Percentiles rank a stretch among this genome's conserved stretches.
Evolutionary conservation across 2,888 invertebrate species (phyloP).

Genomic region (Cordilura impudica): DNA sequence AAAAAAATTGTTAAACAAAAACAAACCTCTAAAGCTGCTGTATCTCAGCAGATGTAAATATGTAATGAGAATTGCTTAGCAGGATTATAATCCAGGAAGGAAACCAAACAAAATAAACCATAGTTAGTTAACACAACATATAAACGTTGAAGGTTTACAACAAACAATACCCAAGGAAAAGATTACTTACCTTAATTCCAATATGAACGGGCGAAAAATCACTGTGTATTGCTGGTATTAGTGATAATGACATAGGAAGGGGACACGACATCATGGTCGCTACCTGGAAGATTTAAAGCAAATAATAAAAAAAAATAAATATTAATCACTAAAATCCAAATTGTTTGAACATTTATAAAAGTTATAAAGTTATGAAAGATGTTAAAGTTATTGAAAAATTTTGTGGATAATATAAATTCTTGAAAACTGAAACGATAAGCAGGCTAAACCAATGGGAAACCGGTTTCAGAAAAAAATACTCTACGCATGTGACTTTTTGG

Average conservation of each 20-base stretch:
- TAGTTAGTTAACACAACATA: neutral
- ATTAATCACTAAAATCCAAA: too few relatives aligned
- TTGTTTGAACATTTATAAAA: too few relatives aligned
- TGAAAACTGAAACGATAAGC: too few relatives aligned
- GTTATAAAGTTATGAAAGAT: too few relatives aligned
- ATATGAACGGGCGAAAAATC: conserved; percentile 78
- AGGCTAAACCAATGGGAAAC: too few relatives aligned
- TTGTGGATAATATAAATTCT: too few relatives aligned
- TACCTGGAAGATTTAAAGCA: conserved; percentile 71
- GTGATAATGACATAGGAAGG: conserved; percentile 78
- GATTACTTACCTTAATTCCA: conserved; percentile 78
- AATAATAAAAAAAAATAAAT: conserved; percentile 26
- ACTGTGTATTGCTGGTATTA: conserved; percentile 78
- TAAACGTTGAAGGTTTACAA: too few relatives aligned
- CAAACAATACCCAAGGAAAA: neutral
- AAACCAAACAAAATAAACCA: neutral
- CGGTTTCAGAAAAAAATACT: too few relatives aligned
- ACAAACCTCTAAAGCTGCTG: conserved; percentile 11
- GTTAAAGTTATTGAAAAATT: too few relatives aligned
- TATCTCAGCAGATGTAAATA: too few relatives aligned
- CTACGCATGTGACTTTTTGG: too few relatives aligned
- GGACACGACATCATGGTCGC: conserved; percentile 79
- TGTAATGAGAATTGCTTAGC: neutral
- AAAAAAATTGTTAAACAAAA: conserved; percentile 1
- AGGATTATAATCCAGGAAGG: neutral